Evolutionary conservation across 2,113 vertebrate species (phyloP).

Genomic region (Numenius arquata): DNA sequence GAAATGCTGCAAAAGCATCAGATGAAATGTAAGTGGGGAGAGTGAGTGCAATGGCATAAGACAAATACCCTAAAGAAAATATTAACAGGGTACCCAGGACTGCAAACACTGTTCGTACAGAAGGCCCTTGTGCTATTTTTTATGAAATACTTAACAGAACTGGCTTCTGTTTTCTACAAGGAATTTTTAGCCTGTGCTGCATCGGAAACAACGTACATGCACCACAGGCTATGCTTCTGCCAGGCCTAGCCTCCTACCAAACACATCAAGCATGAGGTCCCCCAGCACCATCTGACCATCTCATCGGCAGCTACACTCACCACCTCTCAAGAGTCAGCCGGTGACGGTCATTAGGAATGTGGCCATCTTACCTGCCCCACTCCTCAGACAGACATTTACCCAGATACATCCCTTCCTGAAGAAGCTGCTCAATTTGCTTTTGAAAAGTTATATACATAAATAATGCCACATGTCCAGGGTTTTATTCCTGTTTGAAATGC

Average conservation of each 20-base stretch:
- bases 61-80: not conserved
- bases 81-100: not conserved
- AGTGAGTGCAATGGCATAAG: not conserved
- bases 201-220: not conserved
- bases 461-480: not conserved
- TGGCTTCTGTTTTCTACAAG: not conserved
- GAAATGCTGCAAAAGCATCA: not conserved
- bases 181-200: not conserved
- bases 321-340: rapidly evolving
- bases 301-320: not conserved
- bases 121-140: not conserved
- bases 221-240: not conserved
- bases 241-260: not conserved
- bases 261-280: not conserved
- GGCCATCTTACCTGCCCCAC: not conserved
- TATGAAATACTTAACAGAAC: not conserved
- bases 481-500: not conserved
- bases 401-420: not conserved
- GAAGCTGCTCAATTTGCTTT: not conserved
- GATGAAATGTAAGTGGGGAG: not conserved
- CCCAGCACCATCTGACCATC: not conserved
- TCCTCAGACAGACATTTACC: not conserved
- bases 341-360: not conserved
- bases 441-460: not conserved
- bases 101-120: not conserved